Evolutionary conservation across 2,113 vertebrate species (phyloP).

Genomic region (Lanius ludovicianus): DNA sequence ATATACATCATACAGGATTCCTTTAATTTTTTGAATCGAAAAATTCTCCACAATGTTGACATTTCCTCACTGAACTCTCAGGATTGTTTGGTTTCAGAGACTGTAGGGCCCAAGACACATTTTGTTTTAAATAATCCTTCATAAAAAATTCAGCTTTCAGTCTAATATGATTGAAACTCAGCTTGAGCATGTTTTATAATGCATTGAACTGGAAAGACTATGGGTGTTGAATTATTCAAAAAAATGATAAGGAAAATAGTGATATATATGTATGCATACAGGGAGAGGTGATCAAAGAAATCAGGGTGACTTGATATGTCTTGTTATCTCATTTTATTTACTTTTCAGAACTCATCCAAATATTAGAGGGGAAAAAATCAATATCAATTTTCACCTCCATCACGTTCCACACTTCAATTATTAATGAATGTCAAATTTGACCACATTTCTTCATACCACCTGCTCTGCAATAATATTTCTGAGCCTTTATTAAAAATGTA

Average conservation of each 20-base stretch:
- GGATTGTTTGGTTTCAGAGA: conserved; percentile 81
- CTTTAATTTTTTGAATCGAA: conserved; percentile 76
- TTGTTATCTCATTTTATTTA: conserved; percentile 85
- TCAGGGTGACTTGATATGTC: conserved; percentile 74
- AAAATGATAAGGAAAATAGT: conserved; percentile 68
- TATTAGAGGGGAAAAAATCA: conserved; percentile 81
- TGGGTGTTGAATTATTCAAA: conserved; percentile 83
- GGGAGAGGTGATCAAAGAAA: conserved; percentile 75
- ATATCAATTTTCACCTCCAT: conserved; percentile 83
- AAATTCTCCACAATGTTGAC: conserved; percentile 77
- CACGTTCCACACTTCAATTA: conserved; percentile 79
- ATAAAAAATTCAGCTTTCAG: conserved; percentile 82
- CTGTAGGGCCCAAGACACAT: conserved; percentile 74
- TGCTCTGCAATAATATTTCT: conserved; percentile 80
- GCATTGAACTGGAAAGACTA: conserved; percentile 81
- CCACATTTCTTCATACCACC: conserved; percentile 74
- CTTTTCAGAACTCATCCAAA: conserved; percentile 81
- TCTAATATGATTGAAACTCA: conserved; percentile 83
- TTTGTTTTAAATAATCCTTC: conserved; percentile 86
- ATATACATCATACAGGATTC: conserved; percentile 76
- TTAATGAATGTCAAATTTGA: conserved; percentile 87
- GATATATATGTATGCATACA: conserved; percentile 67
- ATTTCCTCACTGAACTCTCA: conserved; percentile 77
- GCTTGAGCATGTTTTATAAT: conserved; percentile 82
- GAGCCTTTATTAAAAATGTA: conserved; percentile 86